A percentile compares a stretch with the other conserved stretches of the same genome.
Conservation (phyloP, 1,140 invertebrate genomes). For the Conus ventricosus region DNA sequence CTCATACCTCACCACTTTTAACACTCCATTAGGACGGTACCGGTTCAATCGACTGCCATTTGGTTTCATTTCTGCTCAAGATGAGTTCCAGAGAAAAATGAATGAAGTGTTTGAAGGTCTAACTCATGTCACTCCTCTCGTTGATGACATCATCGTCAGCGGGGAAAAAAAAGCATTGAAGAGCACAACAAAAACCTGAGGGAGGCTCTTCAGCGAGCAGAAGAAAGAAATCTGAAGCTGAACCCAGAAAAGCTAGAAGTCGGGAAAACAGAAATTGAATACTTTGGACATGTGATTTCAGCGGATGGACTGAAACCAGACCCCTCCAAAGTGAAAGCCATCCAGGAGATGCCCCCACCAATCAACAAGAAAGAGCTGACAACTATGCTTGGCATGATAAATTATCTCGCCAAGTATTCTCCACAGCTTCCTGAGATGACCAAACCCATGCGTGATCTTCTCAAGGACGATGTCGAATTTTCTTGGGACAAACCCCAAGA, state of each 20-base stretch:
- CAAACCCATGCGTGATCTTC: background rate
- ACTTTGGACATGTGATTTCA: conserved; percentile 59
- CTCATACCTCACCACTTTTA: conserved; percentile 57
- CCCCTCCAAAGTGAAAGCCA: conserved; percentile 67
- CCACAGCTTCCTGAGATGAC: conserved; percentile 56
- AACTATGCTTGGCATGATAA: conserved; percentile 63
- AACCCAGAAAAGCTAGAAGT: conserved; percentile 67
- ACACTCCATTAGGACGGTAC: conserved; percentile 68
- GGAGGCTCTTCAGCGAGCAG: conserved; percentile 66
- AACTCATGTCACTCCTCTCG: conserved; percentile 55
- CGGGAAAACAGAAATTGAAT: conserved; percentile 39
- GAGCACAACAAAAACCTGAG: conserved; percentile 68
- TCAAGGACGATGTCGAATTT: conserved; percentile 21
- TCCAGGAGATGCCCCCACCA: conserved; percentile 46
- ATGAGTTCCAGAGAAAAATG: background rate
- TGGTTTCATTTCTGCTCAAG: conserved; percentile 56
- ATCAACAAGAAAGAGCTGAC: conserved; percentile 39
- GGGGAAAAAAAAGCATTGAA: conserved; percentile 41
- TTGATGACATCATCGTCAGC: conserved; percentile 63
- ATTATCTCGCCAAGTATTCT: conserved; percentile 67
- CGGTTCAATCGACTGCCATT: conserved; percentile 64
- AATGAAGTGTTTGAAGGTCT: too few species aligned
- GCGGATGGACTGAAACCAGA: conserved; percentile 65
- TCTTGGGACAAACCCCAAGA: conserved; percentile 39
- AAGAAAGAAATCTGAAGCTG: conserved; percentile 33